These are phyloP conservation scores for Heliconius himera DNA, from an alignment of 1,140 invertebrate genomes.

Conservation along the genomic window DNA sequence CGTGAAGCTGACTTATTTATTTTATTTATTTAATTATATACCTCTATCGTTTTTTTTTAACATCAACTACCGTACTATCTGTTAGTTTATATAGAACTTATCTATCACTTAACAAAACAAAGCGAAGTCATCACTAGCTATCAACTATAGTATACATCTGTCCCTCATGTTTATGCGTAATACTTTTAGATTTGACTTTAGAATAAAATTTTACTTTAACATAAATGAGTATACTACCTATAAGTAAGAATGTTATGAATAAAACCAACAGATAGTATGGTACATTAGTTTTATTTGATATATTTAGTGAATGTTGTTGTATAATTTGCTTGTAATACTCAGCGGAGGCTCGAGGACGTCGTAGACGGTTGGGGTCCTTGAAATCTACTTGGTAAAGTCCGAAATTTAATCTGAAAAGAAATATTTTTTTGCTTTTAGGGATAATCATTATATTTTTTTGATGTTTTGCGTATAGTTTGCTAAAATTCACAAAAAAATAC, in stretches of 20 bases:
- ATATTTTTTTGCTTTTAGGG: not conserved
- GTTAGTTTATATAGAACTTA: not conserved
- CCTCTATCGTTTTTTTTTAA: too few relatives aligned
- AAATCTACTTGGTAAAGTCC: slow-evolving; percentile 1
- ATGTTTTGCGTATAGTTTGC: too few relatives aligned
- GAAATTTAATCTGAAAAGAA: not conserved
- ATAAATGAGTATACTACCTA: not conserved
- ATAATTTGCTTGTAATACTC: not conserved
- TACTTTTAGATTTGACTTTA: not conserved
- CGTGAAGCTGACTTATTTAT: too few relatives aligned
- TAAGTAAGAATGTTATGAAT: not conserved
- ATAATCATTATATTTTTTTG: too few relatives aligned
- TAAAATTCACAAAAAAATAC: too few relatives aligned
- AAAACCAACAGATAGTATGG: not conserved
- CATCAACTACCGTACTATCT: not conserved
- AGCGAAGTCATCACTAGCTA: not conserved
- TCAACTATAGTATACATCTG: not conserved
- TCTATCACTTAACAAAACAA: not conserved
- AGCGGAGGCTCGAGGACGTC: not conserved
- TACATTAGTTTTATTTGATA: not conserved
- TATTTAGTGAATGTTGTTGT: not conserved
- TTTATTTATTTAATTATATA: too few relatives aligned
- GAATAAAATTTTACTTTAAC: not conserved
- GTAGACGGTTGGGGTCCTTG: not conserved
- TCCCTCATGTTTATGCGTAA: not conserved